Base-by-base conservation (phyloP, 2,888 invertebrate species). In the Nomada goodeniana region DNA sequence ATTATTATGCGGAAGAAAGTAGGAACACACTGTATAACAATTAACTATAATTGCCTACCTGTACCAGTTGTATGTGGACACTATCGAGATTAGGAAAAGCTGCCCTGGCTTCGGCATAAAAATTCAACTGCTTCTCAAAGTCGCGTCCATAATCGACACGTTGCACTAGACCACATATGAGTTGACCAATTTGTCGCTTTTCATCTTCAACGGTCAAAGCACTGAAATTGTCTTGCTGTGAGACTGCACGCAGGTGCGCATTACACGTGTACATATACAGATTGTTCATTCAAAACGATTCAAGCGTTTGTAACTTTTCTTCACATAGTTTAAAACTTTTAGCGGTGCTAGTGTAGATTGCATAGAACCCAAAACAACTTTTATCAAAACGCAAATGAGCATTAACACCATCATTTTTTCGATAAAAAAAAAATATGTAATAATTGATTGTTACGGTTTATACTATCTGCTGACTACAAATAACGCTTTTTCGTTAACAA, bases 161-260 rank as follows among this genome's bases (percentile, higher is more conserved):
- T 88, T 96, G 95, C 23, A 99, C 96, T 83, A 98, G 97, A 86
- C 96, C 96, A 85, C 96, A 97, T 82, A 99, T 97, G 69, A 98
- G 94, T 84, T 96, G 96, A 7, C 98, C 97, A 84, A 98, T 98
- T 92, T 97, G 96, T 86, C 98, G 96, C 83, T 96, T 96, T 93
- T 99, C 99, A 93, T 99, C 99, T 82, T 98, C 98, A 9, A 98
- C 97, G 1, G 98, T 98, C 69, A 98, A 95, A 0, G 98, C 98
- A 93, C 98, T 98, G 90, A 50, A 94, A 92, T 76, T 82, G 79
- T 86, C 57, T 68, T 23, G n/a, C 52, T 64, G 53, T 65, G 15
- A 57, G 10, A 70, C 5, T 36, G 60, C 5, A n/a, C 5, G 20
- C 5, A 36, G 10, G 5, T 36, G 50, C 29, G n/a, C 23, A 26